Percentiles rank a stretch among this genome's conserved stretches.
Evolutionary conservation across 2,797 vertebrate genomes (phyloP).

Genomic region (Craterocephalus amniculus): DNA sequence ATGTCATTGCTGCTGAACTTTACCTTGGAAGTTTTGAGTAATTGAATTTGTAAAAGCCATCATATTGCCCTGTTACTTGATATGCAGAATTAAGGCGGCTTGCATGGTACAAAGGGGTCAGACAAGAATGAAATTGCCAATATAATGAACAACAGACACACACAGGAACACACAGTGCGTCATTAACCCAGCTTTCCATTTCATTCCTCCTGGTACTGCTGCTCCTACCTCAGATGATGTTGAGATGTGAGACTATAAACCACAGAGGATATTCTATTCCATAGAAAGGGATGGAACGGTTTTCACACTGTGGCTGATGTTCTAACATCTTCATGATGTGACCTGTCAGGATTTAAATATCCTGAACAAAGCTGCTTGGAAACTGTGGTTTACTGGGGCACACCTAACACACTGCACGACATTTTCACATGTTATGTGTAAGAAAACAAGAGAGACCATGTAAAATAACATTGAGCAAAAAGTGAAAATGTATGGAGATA

Average conservation of each 20-base stretch:
- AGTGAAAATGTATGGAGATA: too few species aligned
- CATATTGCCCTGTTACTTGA: conserved; percentile 58
- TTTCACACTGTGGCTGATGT: conserved; percentile 41
- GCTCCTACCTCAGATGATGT: conserved; percentile 36
- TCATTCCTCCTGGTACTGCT: conserved; percentile 37
- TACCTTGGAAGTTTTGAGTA: conserved; percentile 67
- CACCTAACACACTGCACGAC: too few species aligned
- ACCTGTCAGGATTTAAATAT: conserved; percentile 55
- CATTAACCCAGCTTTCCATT: conserved; percentile 56
- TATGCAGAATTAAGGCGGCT: conserved; percentile 56
- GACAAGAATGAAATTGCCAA: conserved; percentile 50
- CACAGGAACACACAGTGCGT: conserved; percentile 11
- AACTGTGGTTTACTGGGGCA: too few species aligned
- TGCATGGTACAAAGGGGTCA: conserved; percentile 56
- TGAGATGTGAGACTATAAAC: conserved; percentile 38
- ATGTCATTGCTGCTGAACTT: conserved; percentile 59
- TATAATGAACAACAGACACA: conserved; percentile 3
- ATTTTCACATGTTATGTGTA: too few species aligned
- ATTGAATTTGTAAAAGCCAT: conserved; percentile 74
- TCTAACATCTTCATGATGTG: conserved; percentile 30
- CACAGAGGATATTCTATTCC: conserved; percentile 48
- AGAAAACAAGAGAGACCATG: too few species aligned
- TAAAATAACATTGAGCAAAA: too few species aligned
- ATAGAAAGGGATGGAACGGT: conserved; percentile 22
- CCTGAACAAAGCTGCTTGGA: too few species aligned